Evolutionary conservation across 2,113 vertebrate species (phyloP).

Genomic region (Scophthalmus maximus): DNA sequence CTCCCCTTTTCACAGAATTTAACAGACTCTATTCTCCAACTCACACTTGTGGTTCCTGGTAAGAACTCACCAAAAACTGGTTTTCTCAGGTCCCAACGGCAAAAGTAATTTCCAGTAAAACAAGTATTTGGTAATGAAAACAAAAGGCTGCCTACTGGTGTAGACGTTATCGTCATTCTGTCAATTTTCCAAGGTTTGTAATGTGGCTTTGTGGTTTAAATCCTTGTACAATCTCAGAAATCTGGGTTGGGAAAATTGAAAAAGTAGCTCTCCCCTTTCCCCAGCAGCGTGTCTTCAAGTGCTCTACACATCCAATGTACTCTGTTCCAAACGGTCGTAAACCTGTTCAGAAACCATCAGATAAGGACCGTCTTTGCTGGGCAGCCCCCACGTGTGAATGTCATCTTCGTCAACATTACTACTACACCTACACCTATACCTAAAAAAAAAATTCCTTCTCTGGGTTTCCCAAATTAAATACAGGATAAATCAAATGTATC

Average conservation of each 20-base stretch:
- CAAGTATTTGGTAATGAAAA: no score
- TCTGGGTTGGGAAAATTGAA: background rate
- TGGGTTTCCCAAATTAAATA: no score
- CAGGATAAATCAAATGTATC: no score
- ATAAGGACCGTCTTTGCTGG: background rate
- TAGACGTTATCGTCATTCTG: background rate
- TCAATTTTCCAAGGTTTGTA: background rate
- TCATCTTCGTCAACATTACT: background rate
- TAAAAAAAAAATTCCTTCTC: no score
- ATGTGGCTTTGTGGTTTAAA: background rate
- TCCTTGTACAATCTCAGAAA: background rate
- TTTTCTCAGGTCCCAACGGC: background rate
- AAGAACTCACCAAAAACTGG: background rate
- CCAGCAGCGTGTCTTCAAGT: background rate
- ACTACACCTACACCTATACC: no score
- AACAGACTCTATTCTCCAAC: background rate
- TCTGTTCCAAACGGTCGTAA: background rate
- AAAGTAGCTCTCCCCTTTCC: background rate
- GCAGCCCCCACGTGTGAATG: background rate
- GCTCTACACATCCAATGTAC: background rate
- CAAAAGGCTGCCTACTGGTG: background rate
- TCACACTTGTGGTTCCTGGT: constrained; percentile 10
- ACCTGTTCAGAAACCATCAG: constrained; percentile 1
- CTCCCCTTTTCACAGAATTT: constrained; percentile 4
- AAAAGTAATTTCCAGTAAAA: background rate